Percentiles rank a stretch among this genome's conserved stretches.
phyloP scores from a whole-genome alignment of 1,140 invertebrate species.

The Pogonus chalceus region DNA sequence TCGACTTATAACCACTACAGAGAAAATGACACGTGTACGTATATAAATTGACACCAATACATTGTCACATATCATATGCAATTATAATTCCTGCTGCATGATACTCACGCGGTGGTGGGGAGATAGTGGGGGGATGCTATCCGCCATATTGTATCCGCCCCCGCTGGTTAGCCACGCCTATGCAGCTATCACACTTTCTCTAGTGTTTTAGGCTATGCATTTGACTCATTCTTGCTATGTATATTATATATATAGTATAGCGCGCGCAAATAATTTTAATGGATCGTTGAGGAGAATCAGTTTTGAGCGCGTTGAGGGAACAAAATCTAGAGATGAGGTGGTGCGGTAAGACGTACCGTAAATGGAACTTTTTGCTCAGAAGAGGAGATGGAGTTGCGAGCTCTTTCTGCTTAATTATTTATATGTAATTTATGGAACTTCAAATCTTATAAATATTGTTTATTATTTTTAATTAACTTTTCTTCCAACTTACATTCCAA shows the following conservation, averaged over 20 bases:
- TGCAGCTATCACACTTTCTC: conserved; percentile 19
- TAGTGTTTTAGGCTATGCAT: conserved; percentile 14
- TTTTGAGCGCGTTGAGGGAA: conserved; percentile 19
- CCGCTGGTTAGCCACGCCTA: conserved; percentile 30
- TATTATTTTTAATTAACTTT: too few relatives aligned
- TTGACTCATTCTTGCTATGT: conserved; percentile 22
- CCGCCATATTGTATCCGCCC: conserved; percentile 38
- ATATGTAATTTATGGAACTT: too few relatives aligned
- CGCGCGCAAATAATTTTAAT: conserved; percentile 32
- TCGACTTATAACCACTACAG: too few relatives aligned
- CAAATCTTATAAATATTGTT: too few relatives aligned
- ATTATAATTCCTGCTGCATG: conserved; percentile 33
- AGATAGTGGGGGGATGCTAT: conserved; percentile 28
- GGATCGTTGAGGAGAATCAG: conserved; percentile 28
- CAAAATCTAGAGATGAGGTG: conserved; percentile 18
- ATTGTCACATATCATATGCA: conserved; percentile 30
- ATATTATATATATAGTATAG: conserved; percentile 27
- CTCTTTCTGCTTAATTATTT: too few relatives aligned
- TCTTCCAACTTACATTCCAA: too few relatives aligned
- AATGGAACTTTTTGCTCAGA: not conserved
- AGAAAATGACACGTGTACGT: too few relatives aligned
- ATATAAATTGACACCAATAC: too few relatives aligned
- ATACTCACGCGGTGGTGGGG: conserved; percentile 25
- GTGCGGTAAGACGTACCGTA: conserved; percentile 1
- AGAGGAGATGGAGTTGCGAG: not conserved